These are phyloP conservation scores for Psittacula derbiana DNA, from an alignment of 2,797 vertebrate species.

Conservation along the genomic window DNA sequence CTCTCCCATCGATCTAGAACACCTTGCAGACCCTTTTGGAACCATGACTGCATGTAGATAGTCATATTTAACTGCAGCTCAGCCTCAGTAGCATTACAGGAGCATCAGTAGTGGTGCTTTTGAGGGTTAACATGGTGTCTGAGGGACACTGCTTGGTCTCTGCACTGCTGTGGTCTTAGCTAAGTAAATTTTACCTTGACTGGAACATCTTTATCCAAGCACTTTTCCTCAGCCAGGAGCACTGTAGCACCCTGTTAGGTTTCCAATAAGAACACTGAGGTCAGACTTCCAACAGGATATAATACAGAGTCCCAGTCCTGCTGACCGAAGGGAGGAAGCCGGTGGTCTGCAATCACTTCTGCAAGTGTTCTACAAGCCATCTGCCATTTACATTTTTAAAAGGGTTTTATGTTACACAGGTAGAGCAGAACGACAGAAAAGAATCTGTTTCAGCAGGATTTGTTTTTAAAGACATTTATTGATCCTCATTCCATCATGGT, in stretches of 20 bases:
- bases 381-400: background rate
- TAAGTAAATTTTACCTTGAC: background rate
- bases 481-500: background rate
- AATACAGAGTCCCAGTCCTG: background rate
- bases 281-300: background rate
- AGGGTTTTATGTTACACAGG: background rate
- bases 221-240: background rate
- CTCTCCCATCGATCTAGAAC: background rate
- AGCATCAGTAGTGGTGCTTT: background rate
- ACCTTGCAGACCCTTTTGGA: background rate
- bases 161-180: background rate
- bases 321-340: background rate
- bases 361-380: background rate
- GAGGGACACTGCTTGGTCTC: background rate
- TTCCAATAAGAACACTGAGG: fast-evolving
- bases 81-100: background rate
- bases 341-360: background rate
- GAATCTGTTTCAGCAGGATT: background rate
- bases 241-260: fast-evolving
- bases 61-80: background rate
- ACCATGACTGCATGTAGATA: background rate
- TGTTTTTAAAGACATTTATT: background rate
- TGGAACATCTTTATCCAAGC: background rate
- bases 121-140: background rate
- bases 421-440: background rate